Percentiles rank a stretch among this genome's conserved stretches.
phyloP scores from a whole-genome alignment of 2,113 vertebrate species.

The Notothenia coriiceps region DNA sequence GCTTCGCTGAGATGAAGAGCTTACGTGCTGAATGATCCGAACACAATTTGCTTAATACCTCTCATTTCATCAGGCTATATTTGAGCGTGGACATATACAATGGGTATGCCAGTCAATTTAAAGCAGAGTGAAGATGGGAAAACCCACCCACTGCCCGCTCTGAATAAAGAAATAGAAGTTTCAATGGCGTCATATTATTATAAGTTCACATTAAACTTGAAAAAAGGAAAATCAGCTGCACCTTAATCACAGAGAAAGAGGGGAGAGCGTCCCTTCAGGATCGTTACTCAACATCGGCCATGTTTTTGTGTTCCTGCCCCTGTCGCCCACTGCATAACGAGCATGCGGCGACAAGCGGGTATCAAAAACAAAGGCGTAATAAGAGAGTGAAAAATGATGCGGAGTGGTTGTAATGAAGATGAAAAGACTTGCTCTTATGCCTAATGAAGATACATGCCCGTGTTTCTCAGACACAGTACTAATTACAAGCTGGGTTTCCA shows the following conservation, averaged over 20 bases:
- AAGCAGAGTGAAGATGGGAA: neutral
- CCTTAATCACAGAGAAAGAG: constrained; percentile 50
- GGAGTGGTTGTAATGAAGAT: constrained; percentile 80
- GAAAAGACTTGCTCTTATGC: constrained; percentile 74
- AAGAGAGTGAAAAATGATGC: constrained; percentile 77
- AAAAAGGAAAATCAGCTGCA: constrained; percentile 16
- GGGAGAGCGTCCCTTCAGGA: too few species aligned
- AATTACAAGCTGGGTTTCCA: constrained; percentile 80
- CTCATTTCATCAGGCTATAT: neutral
- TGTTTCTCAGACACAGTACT: constrained; percentile 78
- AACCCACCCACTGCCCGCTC: constrained; percentile 7
- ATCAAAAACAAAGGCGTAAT: constrained; percentile 77
- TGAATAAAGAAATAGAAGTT: constrained; percentile 49
- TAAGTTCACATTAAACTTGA: constrained; percentile 61
- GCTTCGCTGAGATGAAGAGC: constrained; percentile 28
- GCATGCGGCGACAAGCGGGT: constrained; percentile 43
- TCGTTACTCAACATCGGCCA: too few species aligned
- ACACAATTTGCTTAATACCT: constrained; percentile 51
- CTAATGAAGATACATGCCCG: constrained; percentile 83
- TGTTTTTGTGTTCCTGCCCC: constrained; percentile 37
- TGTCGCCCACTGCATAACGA: constrained; percentile 45
- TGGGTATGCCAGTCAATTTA: neutral
- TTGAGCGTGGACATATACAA: neutral
- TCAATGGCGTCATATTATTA: constrained; percentile 50
- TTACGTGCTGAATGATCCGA: constrained; percentile 26